Conservation (phyloP, 2,888 invertebrate species). For the Papilio demoleus region DNA sequence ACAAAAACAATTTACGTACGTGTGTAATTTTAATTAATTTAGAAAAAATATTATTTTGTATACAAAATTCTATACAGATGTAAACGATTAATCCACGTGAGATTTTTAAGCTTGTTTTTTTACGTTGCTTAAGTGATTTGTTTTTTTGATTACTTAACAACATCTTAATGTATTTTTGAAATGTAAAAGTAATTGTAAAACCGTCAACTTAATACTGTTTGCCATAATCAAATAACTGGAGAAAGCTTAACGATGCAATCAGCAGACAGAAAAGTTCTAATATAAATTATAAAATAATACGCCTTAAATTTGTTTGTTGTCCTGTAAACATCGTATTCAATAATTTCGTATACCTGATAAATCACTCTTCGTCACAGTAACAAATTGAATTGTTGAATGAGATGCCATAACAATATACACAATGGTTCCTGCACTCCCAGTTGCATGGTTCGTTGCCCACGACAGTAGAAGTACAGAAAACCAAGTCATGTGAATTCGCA, state of each 20-base stretch:
- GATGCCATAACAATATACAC: conserved; percentile 24
- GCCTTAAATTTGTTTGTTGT: too few species aligned
- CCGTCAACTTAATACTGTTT: background rate
- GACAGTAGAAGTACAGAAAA: conserved; percentile 19
- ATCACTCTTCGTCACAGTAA: conserved; percentile 6
- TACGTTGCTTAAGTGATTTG: background rate
- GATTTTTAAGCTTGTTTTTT: too few species aligned
- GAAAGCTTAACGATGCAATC: too few species aligned
- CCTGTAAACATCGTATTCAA: too few species aligned
- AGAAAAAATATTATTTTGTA: too few species aligned
- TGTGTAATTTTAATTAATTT: too few species aligned
- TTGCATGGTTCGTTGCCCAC: conserved; percentile 28
- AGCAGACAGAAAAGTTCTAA: background rate
- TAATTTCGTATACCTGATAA: too few species aligned
- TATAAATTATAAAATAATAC: too few species aligned
- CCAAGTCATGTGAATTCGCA: conserved; percentile 4
- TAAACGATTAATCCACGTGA: too few species aligned
- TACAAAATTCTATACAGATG: too few species aligned
- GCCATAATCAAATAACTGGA: background rate
- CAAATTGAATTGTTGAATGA: conserved; percentile 29
- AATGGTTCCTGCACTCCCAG: conserved; percentile 30
- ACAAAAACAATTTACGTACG: conserved; percentile 1
- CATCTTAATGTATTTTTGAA: background rate
- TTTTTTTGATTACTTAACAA: background rate
- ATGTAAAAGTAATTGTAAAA: background rate